Conservation (phyloP, 2,113 vertebrate genomes). For the Rhagologus leucostigma region DNA sequence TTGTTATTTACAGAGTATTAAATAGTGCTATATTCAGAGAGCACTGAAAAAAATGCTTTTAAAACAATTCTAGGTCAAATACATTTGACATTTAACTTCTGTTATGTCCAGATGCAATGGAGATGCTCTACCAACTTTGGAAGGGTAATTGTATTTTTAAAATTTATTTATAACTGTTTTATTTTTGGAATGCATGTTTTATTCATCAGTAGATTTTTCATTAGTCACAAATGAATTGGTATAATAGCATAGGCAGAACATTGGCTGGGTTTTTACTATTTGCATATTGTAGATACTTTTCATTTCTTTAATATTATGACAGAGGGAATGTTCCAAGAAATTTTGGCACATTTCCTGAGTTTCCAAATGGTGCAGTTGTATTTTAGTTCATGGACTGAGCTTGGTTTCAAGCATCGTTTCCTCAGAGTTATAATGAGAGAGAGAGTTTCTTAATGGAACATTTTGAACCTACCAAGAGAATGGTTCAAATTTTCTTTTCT, state of each 20-base stretch:
- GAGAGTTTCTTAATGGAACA: background rate
- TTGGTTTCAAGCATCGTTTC: background rate
- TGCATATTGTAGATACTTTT: constrained; percentile 25
- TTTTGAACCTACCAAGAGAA: background rate
- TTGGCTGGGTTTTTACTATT: background rate
- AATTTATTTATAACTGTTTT: constrained; percentile 12
- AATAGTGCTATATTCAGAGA: background rate
- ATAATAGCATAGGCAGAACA: constrained; percentile 34
- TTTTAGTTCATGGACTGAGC: constrained; percentile 14
- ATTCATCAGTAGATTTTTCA: constrained; percentile 42
- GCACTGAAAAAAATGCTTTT: background rate
- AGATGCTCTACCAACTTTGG: background rate
- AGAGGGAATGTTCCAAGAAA: constrained; percentile 17
- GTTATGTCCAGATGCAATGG: background rate
- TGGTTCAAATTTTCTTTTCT: background rate
- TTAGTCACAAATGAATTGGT: constrained; percentile 48
- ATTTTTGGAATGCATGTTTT: constrained; percentile 26
- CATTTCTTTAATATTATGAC: constrained; percentile 37
- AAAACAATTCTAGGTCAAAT: background rate
- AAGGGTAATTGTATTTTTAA: background rate
- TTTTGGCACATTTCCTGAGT: constrained; percentile 1
- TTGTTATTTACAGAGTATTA: background rate
- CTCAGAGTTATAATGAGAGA: background rate
- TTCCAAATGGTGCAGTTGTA: constrained; percentile 33
- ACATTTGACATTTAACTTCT: background rate